A percentile compares a stretch with the other conserved stretches of the same genome.
These are phyloP conservation scores for Sminthurides bifidus DNA, from an alignment of 1,140 invertebrate genomes.

Conservation along the genomic window DNA sequence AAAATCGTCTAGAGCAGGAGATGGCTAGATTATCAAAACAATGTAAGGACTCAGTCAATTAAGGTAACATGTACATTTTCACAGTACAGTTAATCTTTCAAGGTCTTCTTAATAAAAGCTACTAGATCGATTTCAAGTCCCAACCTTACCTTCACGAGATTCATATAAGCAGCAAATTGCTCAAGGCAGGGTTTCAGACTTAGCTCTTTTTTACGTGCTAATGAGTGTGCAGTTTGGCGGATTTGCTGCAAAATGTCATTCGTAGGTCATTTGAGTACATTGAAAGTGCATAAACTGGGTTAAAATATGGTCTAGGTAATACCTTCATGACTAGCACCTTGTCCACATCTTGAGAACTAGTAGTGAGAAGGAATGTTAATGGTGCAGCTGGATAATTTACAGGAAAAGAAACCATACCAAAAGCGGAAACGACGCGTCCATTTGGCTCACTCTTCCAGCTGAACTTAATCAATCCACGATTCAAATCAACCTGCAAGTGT, in stretches of 20 bases:
- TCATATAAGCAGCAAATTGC: constrained; percentile 55
- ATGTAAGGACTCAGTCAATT: not conserved
- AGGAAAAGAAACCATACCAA: constrained; percentile 67
- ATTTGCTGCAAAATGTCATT: constrained; percentile 43
- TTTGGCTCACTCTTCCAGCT: constrained; percentile 29
- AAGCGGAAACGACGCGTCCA: constrained; percentile 41
- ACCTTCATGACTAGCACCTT: constrained; percentile 45
- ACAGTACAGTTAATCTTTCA: no score
- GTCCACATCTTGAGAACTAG: constrained; percentile 23
- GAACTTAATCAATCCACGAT: constrained; percentile 23
- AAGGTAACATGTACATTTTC: not conserved
- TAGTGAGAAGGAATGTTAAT: constrained; percentile 51
- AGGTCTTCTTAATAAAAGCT: not conserved
- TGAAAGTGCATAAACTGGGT: constrained; percentile 1
- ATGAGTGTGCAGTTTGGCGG: constrained; percentile 56
- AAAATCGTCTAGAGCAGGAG: constrained; percentile 15
- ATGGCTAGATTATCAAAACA: constrained; percentile 5
- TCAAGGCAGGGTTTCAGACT: constrained; percentile 68
- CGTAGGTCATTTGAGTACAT: not conserved
- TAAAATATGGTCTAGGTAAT: constrained; percentile 6
- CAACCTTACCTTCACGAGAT: constrained; percentile 35
- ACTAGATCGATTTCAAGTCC: not conserved
- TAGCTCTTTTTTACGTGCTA: constrained; percentile 61
- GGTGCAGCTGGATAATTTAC: constrained; percentile 60
- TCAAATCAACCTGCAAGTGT: not conserved